Evolutionary conservation across 2,888 invertebrate species (phyloP), one percentile per base, ranked within the genome.

Genomic region (Brachyopa scutellaris): DNA sequence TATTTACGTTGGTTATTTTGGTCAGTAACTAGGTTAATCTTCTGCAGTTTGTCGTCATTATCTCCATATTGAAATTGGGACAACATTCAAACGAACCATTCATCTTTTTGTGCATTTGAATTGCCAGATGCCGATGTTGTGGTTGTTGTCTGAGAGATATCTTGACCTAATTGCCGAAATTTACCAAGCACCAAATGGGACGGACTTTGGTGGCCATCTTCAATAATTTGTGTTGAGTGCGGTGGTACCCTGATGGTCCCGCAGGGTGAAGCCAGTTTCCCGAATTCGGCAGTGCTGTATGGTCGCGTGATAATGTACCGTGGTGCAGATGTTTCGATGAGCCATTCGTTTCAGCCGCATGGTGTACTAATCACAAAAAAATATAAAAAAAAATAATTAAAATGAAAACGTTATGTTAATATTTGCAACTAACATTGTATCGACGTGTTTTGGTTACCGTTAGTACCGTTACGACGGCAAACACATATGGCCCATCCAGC

Each of bases 241-340:
- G 89, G 90, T 88, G 90, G 91, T 91, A 91, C 90, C 90, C 89
- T 89, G 87, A 91, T 90, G 90, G 91, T 90, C 95, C 96, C 96
- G 95, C 96, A 96, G 96, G 97, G 96, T 94, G 96, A 95, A 93
- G 94, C 96, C 95, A 96, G 96, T 97, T 97, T 97, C 96, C 96
- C 96, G 95, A 95, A 92, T 91, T 91, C 90, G 92, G 92, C 91
- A 92, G 92, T 90, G 91, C 92, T 90, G 91, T 90, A 87, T 91
- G 91, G 85, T 92, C 92, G 88, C 91, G 91, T 90, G 90, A 92
- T 90, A 90, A 88, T 91, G 92, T 93, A 92, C 90, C 92, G 70
- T 93, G 92, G 70, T 93, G 92, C 91, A 93, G 90, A 91, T 91
- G 91, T 87, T 92, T 92, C 88, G 93, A 93, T 84, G 94, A 93